Evolutionary conservation across 2,888 invertebrate genomes (phyloP), one percentile per base, ranked within the genome.

Genomic region (Cheilosia vernalis): DNA sequence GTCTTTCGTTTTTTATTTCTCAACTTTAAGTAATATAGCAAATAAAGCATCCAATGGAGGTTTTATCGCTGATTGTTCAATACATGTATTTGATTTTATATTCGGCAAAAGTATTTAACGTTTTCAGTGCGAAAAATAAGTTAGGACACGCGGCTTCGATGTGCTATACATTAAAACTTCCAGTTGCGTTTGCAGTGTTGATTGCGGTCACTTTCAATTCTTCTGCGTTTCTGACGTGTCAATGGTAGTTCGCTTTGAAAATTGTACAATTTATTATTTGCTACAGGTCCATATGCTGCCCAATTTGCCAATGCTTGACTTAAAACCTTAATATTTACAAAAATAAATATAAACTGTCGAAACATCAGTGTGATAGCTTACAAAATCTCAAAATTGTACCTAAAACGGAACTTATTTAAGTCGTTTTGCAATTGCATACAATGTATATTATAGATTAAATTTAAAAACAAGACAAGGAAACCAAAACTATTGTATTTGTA

Each of bases 401-500:
- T 47, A 17, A 19, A 3, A 19, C 19, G 19, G 17, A 17, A 47
- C 6, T 9, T 19, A 19, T 47, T 17, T 47, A 19, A 47, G 19
- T 19, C 6, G 9, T 47, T 47, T 47, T 47, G n/a, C 37, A 13
- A 13, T 4, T 37, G 37, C 13, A 37, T 37, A 37, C 37, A 3
- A 17, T 47, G 47, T 17, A 47, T 24, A 51, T 51, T 51, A 51
- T 51, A 27, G 51, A 51, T 15, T 24, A 47, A 47, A 47, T 19
- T 47, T 47, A 5, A 42, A 42, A n/a, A 42, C 47, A 42, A 24
- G 27, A 47, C 47, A 27, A 61, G 61, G 61, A 44, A 61, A 61
- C 61, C 61, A 44, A 61, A 61, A 44, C 21, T 51, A 51, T 21
- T 51, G 24, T 51, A 21, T 19, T 56, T 56, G 5, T 17, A 30